phyloP scores from a whole-genome alignment of 1,140 invertebrate genomes.

The Cyrtorhinus lividipennis region DNA sequence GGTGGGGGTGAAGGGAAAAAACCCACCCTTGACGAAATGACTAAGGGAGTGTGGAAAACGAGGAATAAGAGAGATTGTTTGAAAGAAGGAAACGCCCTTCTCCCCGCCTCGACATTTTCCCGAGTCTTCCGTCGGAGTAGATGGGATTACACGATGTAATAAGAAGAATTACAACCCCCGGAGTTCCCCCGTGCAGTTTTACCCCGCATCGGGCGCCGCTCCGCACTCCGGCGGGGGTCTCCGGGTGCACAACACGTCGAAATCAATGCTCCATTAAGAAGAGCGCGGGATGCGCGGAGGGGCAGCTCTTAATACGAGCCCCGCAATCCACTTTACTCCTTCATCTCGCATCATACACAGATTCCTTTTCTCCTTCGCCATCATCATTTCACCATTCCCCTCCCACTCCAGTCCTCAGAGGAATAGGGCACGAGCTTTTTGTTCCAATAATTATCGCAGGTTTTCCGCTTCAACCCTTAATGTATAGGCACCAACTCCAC shows the following conservation, averaged over 20 bases:
- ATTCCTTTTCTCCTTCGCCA: neutral
- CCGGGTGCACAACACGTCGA: neutral
- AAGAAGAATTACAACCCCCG: neutral
- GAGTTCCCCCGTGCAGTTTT: neutral
- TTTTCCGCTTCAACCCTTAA: neutral
- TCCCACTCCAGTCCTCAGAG: neutral
- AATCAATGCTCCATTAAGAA: conserved; percentile 10
- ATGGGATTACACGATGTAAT: conserved; percentile 7
- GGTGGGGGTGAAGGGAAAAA: no score
- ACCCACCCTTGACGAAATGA: no score
- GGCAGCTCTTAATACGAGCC: conserved; percentile 4
- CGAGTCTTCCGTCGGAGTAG: no score
- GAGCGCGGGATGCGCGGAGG: neutral
- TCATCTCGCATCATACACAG: neutral
- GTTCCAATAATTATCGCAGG: neutral
- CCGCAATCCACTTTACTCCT: neutral
- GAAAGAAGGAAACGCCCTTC: no score
- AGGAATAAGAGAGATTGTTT: no score
- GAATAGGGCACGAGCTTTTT: neutral
- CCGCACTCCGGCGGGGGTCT: neutral
- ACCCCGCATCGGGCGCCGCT: neutral
- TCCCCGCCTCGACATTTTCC: no score
- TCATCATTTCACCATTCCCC: neutral
- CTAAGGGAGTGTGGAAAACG: no score
- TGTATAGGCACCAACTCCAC: neutral